Conservation (phyloP, 2,113 vertebrate species). For the Ochotona princeps region DNA sequence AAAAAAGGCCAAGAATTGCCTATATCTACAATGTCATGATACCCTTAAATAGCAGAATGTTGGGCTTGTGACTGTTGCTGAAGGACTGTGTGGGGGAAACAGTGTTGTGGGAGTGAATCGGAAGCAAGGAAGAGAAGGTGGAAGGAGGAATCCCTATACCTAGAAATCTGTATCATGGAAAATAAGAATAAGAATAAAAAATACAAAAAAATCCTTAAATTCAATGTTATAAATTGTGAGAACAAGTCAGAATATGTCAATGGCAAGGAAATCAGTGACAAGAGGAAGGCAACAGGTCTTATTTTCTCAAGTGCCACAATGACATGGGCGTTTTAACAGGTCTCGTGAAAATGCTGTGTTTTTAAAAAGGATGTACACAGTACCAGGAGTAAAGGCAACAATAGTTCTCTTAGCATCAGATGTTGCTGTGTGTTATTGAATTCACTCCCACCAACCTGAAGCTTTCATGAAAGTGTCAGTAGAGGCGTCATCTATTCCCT, state of each 20-base stretch:
- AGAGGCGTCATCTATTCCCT: neutral
- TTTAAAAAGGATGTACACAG: neutral
- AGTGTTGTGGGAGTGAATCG: too few relatives aligned
- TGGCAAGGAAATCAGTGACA: neutral
- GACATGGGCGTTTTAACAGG: neutral
- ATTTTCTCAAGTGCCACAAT: neutral
- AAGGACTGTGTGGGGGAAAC: too few relatives aligned
- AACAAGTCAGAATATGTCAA: neutral
- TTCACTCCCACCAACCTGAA: neutral
- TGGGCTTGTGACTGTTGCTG: too few relatives aligned
- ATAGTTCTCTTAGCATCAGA: neutral
- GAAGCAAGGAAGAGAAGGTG: too few relatives aligned
- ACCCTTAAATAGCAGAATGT: too few relatives aligned
- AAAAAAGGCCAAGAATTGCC: too few relatives aligned
- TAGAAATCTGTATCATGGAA: too few relatives aligned
- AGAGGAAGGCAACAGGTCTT: neutral
- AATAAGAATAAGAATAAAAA: too few relatives aligned
- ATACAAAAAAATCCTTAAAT: neutral
- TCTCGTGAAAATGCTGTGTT: neutral
- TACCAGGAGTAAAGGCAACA: neutral
- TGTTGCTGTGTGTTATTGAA: neutral
- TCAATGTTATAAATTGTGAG: neutral
- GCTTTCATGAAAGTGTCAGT: constrained; percentile 9
- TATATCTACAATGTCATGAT: too few relatives aligned
- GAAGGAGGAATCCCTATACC: too few relatives aligned